Evolutionary conservation across 2,797 vertebrate genomes (phyloP).

Genomic region (Paramormyrops hopkinsi): DNA sequence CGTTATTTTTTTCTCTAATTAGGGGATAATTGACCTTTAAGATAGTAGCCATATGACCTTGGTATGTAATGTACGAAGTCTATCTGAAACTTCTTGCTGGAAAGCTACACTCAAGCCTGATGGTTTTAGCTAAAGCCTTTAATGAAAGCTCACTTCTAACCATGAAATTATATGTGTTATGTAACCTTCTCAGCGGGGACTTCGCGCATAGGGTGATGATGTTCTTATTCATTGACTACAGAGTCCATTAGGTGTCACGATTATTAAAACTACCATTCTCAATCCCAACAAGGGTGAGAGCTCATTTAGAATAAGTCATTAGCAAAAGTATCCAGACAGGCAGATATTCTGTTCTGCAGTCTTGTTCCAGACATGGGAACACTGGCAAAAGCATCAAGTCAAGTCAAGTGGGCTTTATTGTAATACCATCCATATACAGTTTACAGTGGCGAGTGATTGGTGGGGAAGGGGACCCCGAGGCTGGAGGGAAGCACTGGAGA

Average conservation of each 20-base stretch:
- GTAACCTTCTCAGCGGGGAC: background rate
- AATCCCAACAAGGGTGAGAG: background rate
- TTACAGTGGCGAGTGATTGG: background rate
- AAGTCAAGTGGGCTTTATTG: background rate
- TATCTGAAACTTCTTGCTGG: background rate
- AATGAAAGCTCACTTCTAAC: background rate
- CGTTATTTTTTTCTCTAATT: background rate
- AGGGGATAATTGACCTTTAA: background rate
- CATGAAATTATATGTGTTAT: background rate
- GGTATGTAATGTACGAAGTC: background rate
- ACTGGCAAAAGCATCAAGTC: background rate
- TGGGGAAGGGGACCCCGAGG: background rate
- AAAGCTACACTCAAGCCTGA: background rate
- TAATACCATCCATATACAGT: background rate
- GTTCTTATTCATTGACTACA: background rate
- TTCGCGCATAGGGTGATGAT: background rate
- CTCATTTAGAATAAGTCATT: background rate
- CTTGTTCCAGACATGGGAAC: background rate
- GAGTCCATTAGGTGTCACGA: background rate
- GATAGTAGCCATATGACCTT: background rate
- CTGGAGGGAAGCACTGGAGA: background rate
- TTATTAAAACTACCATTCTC: constrained; percentile 6
- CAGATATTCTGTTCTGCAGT: background rate
- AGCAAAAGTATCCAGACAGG: background rate
- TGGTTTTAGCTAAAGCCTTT: background rate